Evolutionary conservation across 30 jellyfish, hydroid and myxozoan genomes (phyloP).

Genomic region (Haliclystus octoradiatus): DNA sequence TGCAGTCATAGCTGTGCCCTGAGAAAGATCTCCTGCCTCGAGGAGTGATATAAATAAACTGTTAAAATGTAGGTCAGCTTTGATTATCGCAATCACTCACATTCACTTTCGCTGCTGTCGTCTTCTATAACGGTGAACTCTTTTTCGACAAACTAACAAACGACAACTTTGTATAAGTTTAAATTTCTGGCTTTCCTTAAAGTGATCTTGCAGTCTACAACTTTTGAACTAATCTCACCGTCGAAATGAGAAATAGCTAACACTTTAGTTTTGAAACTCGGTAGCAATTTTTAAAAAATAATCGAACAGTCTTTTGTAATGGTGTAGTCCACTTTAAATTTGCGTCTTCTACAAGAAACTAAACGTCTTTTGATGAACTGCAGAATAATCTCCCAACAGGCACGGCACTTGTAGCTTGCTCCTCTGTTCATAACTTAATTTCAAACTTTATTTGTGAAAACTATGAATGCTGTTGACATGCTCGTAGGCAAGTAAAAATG

Average conservation of each 20-base stretch:
- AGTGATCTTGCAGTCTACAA: not conserved
- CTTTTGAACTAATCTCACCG: not conserved
- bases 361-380: not conserved
- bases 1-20: not conserved
- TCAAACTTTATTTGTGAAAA: no score
- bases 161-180: not conserved
- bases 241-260: not conserved
- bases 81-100: not conserved
- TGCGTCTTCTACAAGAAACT: not conserved
- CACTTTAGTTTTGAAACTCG: not conserved
- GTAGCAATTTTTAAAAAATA: no score
- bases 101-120: not conserved
- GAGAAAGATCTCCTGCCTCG: not conserved
- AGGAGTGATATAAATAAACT: not conserved
- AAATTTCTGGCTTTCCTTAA: not conserved
- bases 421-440: no score
- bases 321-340: not conserved
- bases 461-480: no score
- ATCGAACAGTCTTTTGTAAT: not conserved
- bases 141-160: not conserved
- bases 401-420: not conserved
- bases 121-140: not conserved
- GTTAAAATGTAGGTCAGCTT: not conserved
- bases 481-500: no score
- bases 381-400: not conserved